Base-by-base conservation (phyloP, 1,140 invertebrate genomes). In the Galleria mellonella region DNA sequence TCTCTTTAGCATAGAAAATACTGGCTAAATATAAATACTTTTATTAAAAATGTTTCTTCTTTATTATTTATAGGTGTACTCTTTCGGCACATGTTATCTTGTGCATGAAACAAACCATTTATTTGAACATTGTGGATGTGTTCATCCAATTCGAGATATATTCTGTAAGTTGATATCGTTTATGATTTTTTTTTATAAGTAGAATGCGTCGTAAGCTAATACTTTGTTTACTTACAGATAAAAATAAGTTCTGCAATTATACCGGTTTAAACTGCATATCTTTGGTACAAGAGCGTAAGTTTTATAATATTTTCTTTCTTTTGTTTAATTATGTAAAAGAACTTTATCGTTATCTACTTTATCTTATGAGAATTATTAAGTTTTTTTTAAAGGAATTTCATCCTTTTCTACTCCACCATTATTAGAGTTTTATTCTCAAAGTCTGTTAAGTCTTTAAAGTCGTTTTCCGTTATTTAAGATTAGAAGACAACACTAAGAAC, bases 51-150 rank as follows among this genome's bases (percentile, higher is more conserved):
- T 23, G 17, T 23, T 23, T 3, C 2, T 23, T 23, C 2, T 23
- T 23, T 23, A 6, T 23, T 23, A 46, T 43, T 57, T 52, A 13
- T 36, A 82, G 77, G 56, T 81, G 10, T 89, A 90, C 48, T 88
- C 87, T 27, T 88, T 87, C 54, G 87, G 87, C 4, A 78, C 87
- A 2, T 90, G 89, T 53, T 56, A 82, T 10, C 72, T 87, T 9
- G 86, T 86, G 43, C 77, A 81, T 40, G 77, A 72, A 42, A 87
- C 86, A 9, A 64, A 83, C 48, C 60, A 79, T 43, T 71, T 75
- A 33, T 73, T 72, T 23, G 32, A 75, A 13, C 44, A 82, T 13
- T 89, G 88, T 44, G 76, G 83, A 43, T 89, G 88, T 53, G 77
- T 88, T n/a, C 81, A 88, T 69, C 88, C 88, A 44, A 67, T 79